phyloP scores from a whole-genome alignment of 2,888 invertebrate genomes.

The Thalpophila matura region DNA sequence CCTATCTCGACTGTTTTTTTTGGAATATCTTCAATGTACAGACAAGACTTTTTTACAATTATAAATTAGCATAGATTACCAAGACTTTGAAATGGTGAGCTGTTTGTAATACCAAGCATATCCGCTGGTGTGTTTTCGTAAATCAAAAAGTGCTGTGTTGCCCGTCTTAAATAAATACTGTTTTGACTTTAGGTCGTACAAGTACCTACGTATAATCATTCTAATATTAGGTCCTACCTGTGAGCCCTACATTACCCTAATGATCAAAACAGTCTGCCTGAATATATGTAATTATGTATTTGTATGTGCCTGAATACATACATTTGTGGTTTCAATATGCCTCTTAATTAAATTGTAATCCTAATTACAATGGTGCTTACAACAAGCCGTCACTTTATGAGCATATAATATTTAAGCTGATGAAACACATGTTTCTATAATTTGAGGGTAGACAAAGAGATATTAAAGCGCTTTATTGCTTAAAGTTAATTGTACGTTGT shows the following conservation, averaged over 20 bases:
- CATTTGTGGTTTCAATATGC: slow-evolving; percentile 27
- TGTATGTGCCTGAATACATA: neutral
- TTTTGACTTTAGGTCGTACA: neutral
- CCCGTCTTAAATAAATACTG: neutral
- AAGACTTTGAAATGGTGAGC: too few relatives aligned
- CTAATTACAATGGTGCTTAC: slow-evolving; percentile 35
- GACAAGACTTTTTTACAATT: too few relatives aligned
- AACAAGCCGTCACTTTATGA: slow-evolving; percentile 20
- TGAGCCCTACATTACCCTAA: neutral
- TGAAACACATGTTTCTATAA: slow-evolving; percentile 43
- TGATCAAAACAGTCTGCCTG: neutral
- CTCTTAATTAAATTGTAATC: slow-evolving; percentile 30
- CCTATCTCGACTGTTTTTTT: too few relatives aligned
- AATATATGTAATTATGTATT: too few relatives aligned
- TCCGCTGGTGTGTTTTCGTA: too few relatives aligned
- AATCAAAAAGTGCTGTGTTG: too few relatives aligned
- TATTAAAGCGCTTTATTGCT: slow-evolving; percentile 31
- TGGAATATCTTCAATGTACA: too few relatives aligned
- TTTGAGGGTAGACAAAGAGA: slow-evolving; percentile 22
- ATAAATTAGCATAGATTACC: too few relatives aligned
- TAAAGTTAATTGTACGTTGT: slow-evolving; percentile 23
- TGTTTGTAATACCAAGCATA: too few relatives aligned
- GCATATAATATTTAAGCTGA: slow-evolving; percentile 27
- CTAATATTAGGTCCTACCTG: slow-evolving; percentile 1
- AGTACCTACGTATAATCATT: slow-evolving; percentile 1